A percentile compares a stretch with the other conserved stretches of the same genome.
phyloP scores from a whole-genome alignment of 2,113 vertebrate genomes.

The Acinonyx jubatus region DNA sequence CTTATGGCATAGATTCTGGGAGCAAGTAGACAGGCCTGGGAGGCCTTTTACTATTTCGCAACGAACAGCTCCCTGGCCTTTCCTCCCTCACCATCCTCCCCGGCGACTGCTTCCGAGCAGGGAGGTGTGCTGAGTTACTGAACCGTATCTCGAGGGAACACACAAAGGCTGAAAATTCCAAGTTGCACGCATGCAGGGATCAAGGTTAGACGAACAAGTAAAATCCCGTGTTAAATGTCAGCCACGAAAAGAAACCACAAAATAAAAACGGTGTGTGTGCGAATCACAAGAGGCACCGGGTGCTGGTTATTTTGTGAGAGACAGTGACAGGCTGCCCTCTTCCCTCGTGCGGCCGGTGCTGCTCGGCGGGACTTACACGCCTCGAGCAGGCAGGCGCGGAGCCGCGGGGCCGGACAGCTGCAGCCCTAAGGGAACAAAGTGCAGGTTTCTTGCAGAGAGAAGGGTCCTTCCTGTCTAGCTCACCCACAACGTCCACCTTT shows the following conservation, averaged over 20 bases:
- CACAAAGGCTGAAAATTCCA: background rate
- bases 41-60: background rate
- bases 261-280: background rate
- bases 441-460: background rate
- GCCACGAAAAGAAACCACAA: background rate
- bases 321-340: background rate
- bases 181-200: constrained; percentile 29
- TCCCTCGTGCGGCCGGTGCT: background rate
- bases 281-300: background rate
- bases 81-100: rapidly evolving
- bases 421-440: rapidly evolving
- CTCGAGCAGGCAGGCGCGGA: background rate
- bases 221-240: constrained; percentile 11
- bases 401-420: background rate
- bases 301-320: background rate
- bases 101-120: background rate
- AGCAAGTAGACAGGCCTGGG: background rate
- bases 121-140: background rate
- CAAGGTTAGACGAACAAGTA: background rate
- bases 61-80: background rate
- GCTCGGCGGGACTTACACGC: constrained; percentile 30
- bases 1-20: rapidly evolving
- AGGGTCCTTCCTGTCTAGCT: background rate
- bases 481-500: background rate
- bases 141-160: background rate